Percentiles rank a stretch among this genome's conserved stretches.
phyloP scores from a whole-genome alignment of 2,113 vertebrate genomes.

The Ochotona princeps region DNA sequence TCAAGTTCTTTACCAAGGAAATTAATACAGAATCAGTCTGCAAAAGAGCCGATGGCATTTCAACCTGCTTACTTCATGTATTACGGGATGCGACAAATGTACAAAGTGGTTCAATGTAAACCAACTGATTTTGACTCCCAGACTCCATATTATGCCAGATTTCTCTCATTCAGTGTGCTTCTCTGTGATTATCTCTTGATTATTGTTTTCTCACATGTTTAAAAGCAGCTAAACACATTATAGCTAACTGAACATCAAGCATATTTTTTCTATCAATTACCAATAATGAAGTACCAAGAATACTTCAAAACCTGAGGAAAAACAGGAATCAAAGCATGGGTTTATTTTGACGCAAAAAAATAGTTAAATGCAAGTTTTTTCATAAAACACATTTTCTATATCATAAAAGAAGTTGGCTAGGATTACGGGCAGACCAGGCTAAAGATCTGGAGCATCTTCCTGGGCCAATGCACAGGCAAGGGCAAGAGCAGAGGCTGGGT shows the following conservation, averaged over 20 bases:
- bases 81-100: conserved; percentile 25
- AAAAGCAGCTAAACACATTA: conserved; percentile 10
- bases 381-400: too few relatives aligned
- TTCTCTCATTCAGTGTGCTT: conserved; percentile 21
- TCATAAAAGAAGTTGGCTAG: too few relatives aligned
- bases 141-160: background rate
- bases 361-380: too few relatives aligned
- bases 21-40: conserved; percentile 42
- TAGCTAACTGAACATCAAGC: background rate
- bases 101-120: conserved; percentile 54
- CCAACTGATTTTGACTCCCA: background rate
- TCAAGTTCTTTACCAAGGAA: conserved; percentile 57
- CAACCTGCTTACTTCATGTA: conserved; percentile 3
- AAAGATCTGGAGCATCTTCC: too few relatives aligned
- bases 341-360: too few relatives aligned
- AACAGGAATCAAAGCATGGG: too few relatives aligned
- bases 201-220: conserved; percentile 28
- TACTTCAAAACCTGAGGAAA: too few relatives aligned
- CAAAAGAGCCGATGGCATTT: conserved; percentile 49
- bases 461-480: too few relatives aligned
- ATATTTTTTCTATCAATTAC: conserved; percentile 39
- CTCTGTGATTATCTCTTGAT: conserved; percentile 34
- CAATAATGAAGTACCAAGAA: conserved; percentile 13
- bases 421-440: too few relatives aligned
- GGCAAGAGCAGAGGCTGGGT: too few relatives aligned